phyloP scores from a whole-genome alignment of 2,888 invertebrate genomes.

The Stenoptilia bipunctidactyla region DNA sequence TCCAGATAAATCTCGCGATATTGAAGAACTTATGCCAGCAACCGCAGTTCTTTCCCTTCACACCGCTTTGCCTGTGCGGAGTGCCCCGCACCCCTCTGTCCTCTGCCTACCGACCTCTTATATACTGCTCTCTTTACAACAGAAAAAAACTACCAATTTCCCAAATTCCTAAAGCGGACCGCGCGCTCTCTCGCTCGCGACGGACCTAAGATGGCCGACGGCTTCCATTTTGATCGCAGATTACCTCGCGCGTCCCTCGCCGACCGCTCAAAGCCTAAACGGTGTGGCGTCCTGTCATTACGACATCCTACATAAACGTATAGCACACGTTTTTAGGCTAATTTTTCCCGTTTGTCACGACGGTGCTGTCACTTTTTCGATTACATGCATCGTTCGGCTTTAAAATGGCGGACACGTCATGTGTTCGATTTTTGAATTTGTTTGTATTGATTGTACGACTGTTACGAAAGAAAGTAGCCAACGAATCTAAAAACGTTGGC shows the following conservation, averaged over 20 bases:
- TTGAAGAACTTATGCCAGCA: conserved; percentile 21
- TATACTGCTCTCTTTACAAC: conserved; percentile 70
- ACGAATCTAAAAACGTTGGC: neutral
- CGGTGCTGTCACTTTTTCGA: conserved; percentile 45
- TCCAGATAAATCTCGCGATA: conserved; percentile 30
- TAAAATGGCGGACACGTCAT: conserved; percentile 1
- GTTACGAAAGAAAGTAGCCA: conserved; percentile 1
- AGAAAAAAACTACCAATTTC: conserved; percentile 69
- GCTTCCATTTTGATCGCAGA: conserved; percentile 70
- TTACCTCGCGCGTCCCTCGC: conserved; percentile 53
- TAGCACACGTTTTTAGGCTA: conserved; percentile 64
- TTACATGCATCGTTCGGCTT: neutral
- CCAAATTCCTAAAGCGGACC: conserved; percentile 65
- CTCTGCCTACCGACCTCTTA: conserved; percentile 65
- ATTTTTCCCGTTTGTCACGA: conserved; percentile 57
- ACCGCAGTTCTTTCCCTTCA: conserved; percentile 64
- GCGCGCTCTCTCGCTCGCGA: conserved; percentile 60
- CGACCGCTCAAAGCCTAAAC: conserved; percentile 58
- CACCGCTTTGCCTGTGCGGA: conserved; percentile 64
- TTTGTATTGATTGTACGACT: neutral
- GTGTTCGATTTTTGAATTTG: conserved; percentile 1
- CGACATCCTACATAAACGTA: conserved; percentile 45
- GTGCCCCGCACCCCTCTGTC: conserved; percentile 44
- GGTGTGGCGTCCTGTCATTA: conserved; percentile 41
- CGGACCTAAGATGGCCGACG: conserved; percentile 65